Conservation (phyloP, 2,797 vertebrate species). For the Antennarius maculatus region DNA sequence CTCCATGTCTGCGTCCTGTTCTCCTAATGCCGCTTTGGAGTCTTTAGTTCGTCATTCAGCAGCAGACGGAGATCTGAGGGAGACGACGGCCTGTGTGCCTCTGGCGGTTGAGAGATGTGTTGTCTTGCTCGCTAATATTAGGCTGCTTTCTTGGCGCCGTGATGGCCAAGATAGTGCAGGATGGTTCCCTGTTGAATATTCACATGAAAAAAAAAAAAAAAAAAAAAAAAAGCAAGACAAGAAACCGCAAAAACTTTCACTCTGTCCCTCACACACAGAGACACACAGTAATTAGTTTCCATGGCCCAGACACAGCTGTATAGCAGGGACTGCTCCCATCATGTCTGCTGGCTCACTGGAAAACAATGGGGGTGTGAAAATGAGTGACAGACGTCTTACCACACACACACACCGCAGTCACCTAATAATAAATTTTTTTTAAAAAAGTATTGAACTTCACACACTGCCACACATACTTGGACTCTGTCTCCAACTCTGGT, state of each 20-base stretch:
- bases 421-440: background rate
- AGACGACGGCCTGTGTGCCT: conserved; percentile 31
- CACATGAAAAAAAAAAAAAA: conserved; percentile 48
- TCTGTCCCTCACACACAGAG: conserved; percentile 13
- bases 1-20: conserved; percentile 36
- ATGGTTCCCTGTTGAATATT: conserved; percentile 27
- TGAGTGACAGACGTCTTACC: conserved; percentile 69
- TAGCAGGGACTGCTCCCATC: conserved; percentile 54
- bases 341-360: conserved; percentile 65
- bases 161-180: conserved; percentile 41
- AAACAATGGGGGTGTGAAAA: conserved; percentile 77
- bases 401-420: conserved; percentile 44
- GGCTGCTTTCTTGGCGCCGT: conserved; percentile 38
- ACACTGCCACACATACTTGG: conserved; percentile 19
- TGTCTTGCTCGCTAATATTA: conserved; percentile 28
- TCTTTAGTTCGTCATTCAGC: conserved; percentile 63
- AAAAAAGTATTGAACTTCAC: conserved; percentile 33
- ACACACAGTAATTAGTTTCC: conserved; percentile 41
- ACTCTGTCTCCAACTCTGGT: conserved; percentile 18
- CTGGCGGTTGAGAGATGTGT: conserved; percentile 50
- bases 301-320: conserved; percentile 29
- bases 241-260: conserved; percentile 33
- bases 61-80: conserved; percentile 54
- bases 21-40: conserved; percentile 11
- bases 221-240: conserved; percentile 48